Evolutionary conservation across 2,113 vertebrate genomes (phyloP).

Genomic region (Benitochromis conjunctus): DNA sequence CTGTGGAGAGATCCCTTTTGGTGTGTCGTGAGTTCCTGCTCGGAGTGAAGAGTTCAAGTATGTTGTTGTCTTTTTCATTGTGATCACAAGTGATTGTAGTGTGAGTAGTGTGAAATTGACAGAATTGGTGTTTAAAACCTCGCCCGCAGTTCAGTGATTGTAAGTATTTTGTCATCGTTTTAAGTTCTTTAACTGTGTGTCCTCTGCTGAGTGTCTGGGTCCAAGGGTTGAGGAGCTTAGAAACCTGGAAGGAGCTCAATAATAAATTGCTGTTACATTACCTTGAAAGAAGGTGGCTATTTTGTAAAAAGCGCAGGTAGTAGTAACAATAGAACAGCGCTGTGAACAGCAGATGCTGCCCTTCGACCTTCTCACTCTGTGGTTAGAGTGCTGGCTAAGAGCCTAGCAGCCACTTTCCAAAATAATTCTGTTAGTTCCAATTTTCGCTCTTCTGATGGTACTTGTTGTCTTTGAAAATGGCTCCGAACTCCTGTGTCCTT

Average conservation of each 20-base stretch:
- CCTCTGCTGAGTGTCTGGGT: neutral
- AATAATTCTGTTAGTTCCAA: conserved; percentile 64
- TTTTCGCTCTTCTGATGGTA: conserved; percentile 40
- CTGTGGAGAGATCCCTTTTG: neutral
- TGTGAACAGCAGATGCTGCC: conserved; percentile 12
- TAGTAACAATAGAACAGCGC: neutral
- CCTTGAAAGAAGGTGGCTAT: neutral
- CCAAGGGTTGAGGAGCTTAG: neutral
- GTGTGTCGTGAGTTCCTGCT: neutral
- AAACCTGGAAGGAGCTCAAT: neutral
- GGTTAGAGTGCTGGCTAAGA: conserved; percentile 43
- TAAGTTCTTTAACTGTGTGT: neutral
- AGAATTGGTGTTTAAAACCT: neutral
- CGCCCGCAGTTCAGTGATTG: neutral
- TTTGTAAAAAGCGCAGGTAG: neutral
- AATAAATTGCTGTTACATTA: neutral
- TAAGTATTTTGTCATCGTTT: neutral
- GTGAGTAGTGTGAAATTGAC: neutral
- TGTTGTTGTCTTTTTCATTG: neutral
- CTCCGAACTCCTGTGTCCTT: conserved; percentile 47
- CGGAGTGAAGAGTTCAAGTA: neutral
- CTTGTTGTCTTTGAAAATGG: conserved; percentile 49
- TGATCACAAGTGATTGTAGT: neutral
- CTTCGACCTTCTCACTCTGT: conserved; percentile 20
- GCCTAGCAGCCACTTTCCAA: conserved; percentile 64